phyloP scores from a whole-genome alignment of 2,113 vertebrate species.

The Nyctereutes procyonoides region DNA sequence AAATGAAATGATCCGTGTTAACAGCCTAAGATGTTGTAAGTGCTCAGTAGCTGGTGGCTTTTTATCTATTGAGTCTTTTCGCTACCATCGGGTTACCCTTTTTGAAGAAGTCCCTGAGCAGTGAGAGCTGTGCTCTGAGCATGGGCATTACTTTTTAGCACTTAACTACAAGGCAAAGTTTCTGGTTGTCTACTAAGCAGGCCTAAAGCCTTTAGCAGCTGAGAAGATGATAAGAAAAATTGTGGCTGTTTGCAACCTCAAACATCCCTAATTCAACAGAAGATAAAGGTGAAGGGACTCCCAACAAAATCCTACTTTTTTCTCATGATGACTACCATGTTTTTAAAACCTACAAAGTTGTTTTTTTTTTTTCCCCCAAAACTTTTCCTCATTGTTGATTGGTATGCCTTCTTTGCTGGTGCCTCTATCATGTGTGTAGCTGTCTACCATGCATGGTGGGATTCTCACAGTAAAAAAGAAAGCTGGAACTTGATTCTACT shows the following conservation, averaged over 20 bases:
- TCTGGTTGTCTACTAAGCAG: background rate
- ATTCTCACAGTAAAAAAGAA: background rate
- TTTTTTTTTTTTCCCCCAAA: background rate
- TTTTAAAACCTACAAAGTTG: background rate
- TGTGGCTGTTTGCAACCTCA: background rate
- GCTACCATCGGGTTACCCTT: background rate
- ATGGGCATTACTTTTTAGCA: too few species aligned
- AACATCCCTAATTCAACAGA: background rate
- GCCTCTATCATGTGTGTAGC: fast-evolving
- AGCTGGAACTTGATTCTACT: background rate
- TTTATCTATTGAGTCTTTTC: background rate
- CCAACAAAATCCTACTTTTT: background rate
- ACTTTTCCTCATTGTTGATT: background rate
- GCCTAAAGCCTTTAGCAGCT: background rate
- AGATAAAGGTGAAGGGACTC: background rate
- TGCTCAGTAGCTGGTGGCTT: background rate
- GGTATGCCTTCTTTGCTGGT: background rate
- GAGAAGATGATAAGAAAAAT: background rate
- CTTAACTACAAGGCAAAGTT: background rate
- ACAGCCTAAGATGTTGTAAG: fast-evolving
- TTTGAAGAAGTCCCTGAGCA: background rate
- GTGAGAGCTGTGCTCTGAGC: background rate
- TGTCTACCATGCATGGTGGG: fast-evolving
- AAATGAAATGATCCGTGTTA: background rate
- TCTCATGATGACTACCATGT: background rate